phyloP scores from a whole-genome alignment of 2,888 invertebrate species.

The Muschampia plurimacula region DNA sequence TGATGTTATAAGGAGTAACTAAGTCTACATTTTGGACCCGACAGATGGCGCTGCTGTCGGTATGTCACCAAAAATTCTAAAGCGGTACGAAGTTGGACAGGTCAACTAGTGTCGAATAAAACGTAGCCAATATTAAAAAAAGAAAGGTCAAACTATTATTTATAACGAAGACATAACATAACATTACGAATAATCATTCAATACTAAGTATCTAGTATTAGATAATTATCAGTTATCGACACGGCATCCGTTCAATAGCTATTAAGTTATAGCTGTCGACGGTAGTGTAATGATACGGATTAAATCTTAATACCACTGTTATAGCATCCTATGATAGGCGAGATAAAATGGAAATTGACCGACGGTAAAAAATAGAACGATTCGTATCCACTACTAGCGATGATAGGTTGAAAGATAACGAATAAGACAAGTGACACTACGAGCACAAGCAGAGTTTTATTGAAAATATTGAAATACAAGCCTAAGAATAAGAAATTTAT shows the following conservation, averaged over 20 bases:
- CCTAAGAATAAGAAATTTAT: no score
- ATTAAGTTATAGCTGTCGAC: constrained; percentile 13
- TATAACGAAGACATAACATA: neutral
- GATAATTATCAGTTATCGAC: constrained; percentile 7
- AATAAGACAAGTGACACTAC: no score
- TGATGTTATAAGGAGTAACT: no score
- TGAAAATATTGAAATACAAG: no score
- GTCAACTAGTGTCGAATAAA: neutral
- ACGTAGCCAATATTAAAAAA: neutral
- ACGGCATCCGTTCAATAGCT: constrained; percentile 16
- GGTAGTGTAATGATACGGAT: constrained; percentile 18
- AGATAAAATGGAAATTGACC: constrained; percentile 30
- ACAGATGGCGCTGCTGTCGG: no score
- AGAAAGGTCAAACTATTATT: neutral
- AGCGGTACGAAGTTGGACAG: no score
- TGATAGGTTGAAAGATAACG: neutral
- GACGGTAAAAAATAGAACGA: constrained; percentile 9
- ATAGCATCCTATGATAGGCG: constrained; percentile 22
- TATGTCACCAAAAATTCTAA: no score
- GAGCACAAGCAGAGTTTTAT: no score
- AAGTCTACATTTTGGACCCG: no score
- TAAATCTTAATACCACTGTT: constrained; percentile 19
- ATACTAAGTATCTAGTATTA: neutral
- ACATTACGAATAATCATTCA: neutral
- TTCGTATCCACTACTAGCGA: neutral